Percentiles rank a stretch among this genome's conserved stretches.
Evolutionary conservation across 2,888 invertebrate genomes (phyloP).

Genomic region (Lithophane socia): DNA sequence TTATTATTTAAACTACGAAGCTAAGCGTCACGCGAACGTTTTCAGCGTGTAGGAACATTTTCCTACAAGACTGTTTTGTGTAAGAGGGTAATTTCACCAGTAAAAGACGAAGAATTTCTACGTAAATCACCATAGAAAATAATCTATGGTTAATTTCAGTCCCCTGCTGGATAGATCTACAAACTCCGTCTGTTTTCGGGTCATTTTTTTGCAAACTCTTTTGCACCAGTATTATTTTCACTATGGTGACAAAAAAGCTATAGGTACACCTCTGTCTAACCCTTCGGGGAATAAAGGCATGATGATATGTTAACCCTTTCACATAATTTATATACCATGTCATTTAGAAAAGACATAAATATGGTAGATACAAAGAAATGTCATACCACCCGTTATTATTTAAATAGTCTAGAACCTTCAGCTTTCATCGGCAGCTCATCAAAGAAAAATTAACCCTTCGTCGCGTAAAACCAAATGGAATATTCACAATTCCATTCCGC

Average conservation of each 20-base stretch:
- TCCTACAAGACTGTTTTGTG: constrained; percentile 11
- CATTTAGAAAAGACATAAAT: background rate
- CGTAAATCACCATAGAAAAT: background rate
- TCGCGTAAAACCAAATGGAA: constrained; percentile 38
- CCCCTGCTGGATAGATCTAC: no score
- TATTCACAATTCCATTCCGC: constrained; percentile 26
- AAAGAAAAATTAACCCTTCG: constrained; percentile 38
- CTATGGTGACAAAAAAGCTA: background rate
- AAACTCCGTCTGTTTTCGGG: background rate
- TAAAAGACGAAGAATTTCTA: background rate
- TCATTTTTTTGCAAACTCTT: background rate
- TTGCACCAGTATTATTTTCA: background rate
- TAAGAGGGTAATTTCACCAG: background rate
- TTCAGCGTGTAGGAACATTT: constrained; percentile 41
- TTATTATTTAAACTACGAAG: constrained; percentile 78
- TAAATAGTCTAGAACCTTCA: constrained; percentile 8
- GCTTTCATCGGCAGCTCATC: background rate
- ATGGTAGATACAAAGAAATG: constrained; percentile 4
- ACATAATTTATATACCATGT: background rate
- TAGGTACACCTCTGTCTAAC: background rate
- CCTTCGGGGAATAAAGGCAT: background rate
- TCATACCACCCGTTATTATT: constrained; percentile 1
- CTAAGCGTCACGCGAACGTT: constrained; percentile 59
- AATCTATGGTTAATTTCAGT: background rate
- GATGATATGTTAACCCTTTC: background rate